These are phyloP conservation scores for Ceratoteleas bidentatus DNA, from an alignment of 1,140 invertebrate species.

Conservation along the genomic window DNA sequence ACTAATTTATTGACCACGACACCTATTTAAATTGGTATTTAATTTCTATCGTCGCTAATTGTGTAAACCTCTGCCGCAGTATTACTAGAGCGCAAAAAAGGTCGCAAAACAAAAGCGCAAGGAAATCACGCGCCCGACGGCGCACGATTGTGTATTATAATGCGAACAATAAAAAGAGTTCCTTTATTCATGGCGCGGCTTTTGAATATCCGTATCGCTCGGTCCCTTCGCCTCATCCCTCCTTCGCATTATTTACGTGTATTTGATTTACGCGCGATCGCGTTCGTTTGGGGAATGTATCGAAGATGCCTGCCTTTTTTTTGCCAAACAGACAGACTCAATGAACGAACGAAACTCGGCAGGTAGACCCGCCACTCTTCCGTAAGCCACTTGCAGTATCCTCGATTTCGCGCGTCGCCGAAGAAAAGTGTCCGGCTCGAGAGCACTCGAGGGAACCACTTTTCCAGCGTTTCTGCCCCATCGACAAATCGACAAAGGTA, in stretches of 20 bases:
- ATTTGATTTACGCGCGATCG: slow-evolving; percentile 61
- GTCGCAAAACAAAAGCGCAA: neutral
- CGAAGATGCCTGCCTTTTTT: slow-evolving; percentile 52
- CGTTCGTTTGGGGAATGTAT: slow-evolving; percentile 51
- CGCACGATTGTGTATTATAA: slow-evolving; percentile 71
- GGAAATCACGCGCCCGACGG: slow-evolving; percentile 59
- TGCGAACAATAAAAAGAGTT: slow-evolving; percentile 80
- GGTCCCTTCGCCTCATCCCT: slow-evolving; percentile 48
- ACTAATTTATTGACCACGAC: slow-evolving; percentile 77
- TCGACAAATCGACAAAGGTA: slow-evolving; percentile 30
- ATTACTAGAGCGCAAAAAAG: slow-evolving; percentile 75
- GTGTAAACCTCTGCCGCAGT: slow-evolving; percentile 78
- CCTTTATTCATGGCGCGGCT: slow-evolving; percentile 71
- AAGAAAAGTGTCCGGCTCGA: slow-evolving; percentile 60
- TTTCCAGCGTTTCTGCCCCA: slow-evolving; percentile 9
- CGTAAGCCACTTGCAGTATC: slow-evolving; percentile 57
- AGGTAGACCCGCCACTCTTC: slow-evolving; percentile 53
- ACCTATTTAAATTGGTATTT: slow-evolving; percentile 77
- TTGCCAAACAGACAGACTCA: slow-evolving; percentile 37
- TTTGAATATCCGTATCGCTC: slow-evolving; percentile 56
- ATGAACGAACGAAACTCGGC: slow-evolving; percentile 51
- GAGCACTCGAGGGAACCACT: slow-evolving; percentile 35
- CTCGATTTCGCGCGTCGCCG: slow-evolving; percentile 40
- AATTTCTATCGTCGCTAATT: slow-evolving; percentile 74
- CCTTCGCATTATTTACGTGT: slow-evolving; percentile 54